A percentile compares a stretch with the other conserved stretches of the same genome.
phyloP scores from a whole-genome alignment of 2,113 vertebrate genomes.

The human region GRCh38 chrX:21702501-21703000 shows the following conservation, averaged over 20 bases:
- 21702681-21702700: slow-evolving; percentile 26
- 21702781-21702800: background rate
- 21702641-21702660: background rate
- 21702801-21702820: background rate
- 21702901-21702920: slow-evolving; percentile 2
- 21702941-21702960: background rate
- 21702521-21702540: background rate
- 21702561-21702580: background rate
- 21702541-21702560: slow-evolving; percentile 7
- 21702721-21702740: background rate
- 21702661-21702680: background rate
- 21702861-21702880: background rate
- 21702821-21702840: background rate
- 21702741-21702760: background rate
- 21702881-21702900: background rate
- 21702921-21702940: background rate
- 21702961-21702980: slow-evolving; percentile 44
- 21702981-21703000: background rate
- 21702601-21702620: slow-evolving; percentile 32
- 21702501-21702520: background rate
- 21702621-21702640: background rate
- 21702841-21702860: background rate
- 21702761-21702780: background rate
- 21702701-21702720: background rate
- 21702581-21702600: background rate